These are phyloP conservation scores for Noctilio leporinus DNA, from an alignment of 2,113 vertebrate genomes.

Conservation along the genomic window DNA sequence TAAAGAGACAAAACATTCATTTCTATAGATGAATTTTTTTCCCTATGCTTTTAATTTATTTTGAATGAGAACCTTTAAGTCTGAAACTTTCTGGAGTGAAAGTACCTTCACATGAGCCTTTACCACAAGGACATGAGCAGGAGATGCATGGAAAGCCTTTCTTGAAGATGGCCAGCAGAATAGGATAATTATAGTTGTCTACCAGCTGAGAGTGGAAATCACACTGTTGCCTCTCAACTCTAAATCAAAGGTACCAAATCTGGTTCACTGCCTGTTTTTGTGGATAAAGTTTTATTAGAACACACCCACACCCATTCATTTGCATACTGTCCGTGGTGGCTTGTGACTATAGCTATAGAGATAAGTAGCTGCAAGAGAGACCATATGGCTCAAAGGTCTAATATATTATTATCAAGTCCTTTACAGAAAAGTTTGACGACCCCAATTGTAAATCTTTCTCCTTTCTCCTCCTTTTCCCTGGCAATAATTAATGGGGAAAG, in stretches of 20 bases:
- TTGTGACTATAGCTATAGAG: background rate
- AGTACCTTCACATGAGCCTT: background rate
- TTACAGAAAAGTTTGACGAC: background rate
- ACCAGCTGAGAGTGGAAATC: background rate
- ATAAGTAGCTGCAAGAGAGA: background rate
- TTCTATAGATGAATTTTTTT: background rate
- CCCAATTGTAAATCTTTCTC: background rate
- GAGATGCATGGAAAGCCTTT: background rate
- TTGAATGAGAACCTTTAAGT: background rate
- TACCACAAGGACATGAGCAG: background rate
- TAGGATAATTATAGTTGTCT: background rate
- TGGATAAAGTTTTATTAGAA: constrained; percentile 31
- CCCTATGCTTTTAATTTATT: background rate
- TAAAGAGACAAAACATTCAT: background rate
- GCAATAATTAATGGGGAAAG: background rate
- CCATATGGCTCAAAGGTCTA: background rate
- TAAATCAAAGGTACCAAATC: background rate
- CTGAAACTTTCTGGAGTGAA: background rate
- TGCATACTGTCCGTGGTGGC: background rate
- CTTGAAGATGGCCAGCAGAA: background rate
- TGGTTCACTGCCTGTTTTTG: background rate
- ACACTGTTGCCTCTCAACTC: background rate
- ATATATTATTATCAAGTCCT: background rate
- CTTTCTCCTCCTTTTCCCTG: background rate
- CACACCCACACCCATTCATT: background rate